Base-by-base conservation (phyloP, 2,797 vertebrate species). In the Falco novaeseelandiae region DNA sequence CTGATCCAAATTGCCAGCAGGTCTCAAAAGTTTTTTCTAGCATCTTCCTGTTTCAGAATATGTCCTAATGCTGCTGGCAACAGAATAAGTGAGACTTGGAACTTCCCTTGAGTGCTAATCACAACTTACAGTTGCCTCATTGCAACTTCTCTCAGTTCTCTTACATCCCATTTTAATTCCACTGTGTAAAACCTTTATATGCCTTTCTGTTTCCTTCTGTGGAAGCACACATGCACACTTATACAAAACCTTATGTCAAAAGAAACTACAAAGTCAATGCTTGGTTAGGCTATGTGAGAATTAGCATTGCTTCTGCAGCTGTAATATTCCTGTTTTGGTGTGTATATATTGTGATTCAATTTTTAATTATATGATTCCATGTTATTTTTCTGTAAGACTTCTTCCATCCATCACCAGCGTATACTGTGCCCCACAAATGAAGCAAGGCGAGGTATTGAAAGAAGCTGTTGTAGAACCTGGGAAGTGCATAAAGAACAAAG, bases 51-150 rank as follows among this genome's bases (percentile, higher is more conserved):
- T 77, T 71, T 89, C 78, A 95, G 80, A 94, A 12, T 21, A 87
- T 44, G 32, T 83, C 94, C 89, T 96, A 72, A 83, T 85, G 79
- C 93, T 97, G 74, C 90, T 96, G 96, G 97, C 97, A 97, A 17
- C 83, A 78, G 90, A 93, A 36, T 51, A 80, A 97, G 94, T 85
- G 92, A 93, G 95, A 97, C 82, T 96, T 96, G 94, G 95, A 97
- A 83, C 95, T 87, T 85, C 94, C 87, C 65, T 42, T 25, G 49
- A 62, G 93, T 86, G 95, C 82, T 87, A 91, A 94, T 96, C 94
- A 93, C 92, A 81, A 88, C 93, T 91, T 95, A 76, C 94, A 95
- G 94, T 87, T 95, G 92, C 94, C 97, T 97, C 94, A 83, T 83
- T 96, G 96, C 92, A 93, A 93, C 79, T 95, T 91, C 65, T 96